Evolutionary conservation across 2,797 vertebrate genomes (phyloP).

Genomic region (Parauchenoglanis ngamensis): DNA sequence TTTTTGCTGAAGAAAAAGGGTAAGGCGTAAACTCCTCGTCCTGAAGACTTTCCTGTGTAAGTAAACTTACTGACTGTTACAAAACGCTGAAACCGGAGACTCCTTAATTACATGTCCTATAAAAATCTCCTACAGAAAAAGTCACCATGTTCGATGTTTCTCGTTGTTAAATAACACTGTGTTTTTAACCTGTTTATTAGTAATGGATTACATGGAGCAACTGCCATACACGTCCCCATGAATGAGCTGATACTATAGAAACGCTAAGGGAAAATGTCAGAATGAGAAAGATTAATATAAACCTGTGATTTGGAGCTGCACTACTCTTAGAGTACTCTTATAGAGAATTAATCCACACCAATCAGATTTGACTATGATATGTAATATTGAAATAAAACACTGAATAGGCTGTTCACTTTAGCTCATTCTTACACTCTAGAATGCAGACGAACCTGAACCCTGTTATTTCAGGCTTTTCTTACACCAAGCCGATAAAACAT

Average conservation of each 20-base stretch:
- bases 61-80: neutral
- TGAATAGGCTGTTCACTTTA: neutral
- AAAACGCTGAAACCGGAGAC: neutral
- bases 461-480: conserved; percentile 68
- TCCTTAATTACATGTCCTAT: neutral
- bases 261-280: neutral
- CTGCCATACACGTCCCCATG: neutral
- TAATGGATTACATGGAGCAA: neutral
- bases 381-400: neutral
- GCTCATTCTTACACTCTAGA: neutral
- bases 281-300: neutral
- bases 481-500: conserved; percentile 68
- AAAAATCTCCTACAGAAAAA: neutral
- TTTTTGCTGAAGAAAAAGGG: neutral
- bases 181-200: neutral
- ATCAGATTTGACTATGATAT: neutral
- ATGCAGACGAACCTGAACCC: neutral
- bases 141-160: neutral
- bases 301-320: neutral
- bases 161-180: neutral
- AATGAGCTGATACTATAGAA: neutral
- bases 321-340: neutral
- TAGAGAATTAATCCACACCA: neutral
- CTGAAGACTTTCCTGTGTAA: neutral
- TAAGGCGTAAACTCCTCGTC: neutral